Evolutionary conservation across 2,113 vertebrate genomes (phyloP), one percentile per base, ranked within the genome.

Genomic region (Melozone crissalis): DNA sequence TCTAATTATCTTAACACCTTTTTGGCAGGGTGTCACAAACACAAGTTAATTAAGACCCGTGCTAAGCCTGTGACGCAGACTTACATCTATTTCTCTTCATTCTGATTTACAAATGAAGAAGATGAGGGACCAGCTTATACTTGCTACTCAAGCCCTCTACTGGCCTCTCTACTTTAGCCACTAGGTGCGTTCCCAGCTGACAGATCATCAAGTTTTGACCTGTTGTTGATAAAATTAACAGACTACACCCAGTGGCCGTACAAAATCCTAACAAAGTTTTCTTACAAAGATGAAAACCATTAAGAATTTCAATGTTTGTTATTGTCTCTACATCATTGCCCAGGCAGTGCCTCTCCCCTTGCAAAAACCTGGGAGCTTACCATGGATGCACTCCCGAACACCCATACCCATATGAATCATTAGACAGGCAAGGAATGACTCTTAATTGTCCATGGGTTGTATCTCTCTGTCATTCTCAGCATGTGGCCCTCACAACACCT

Each of bases 1-100:
- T 75, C 73, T 90, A 95, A 93, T 93, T 86, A 92, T 59, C 59
- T 55, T 75, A 63, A 75, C 91, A 95, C 93, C 83, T 92, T 95
- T 94, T 58, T 1, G 0, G 83, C 79, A 58, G 65, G 18, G 13
- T 90, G 61, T 68, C 66, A 86, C 41, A 77, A 89, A 57, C 57
- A 81, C 19, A 37, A 77, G 68, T 81, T 76, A 95, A 92, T 93
- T 94, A 89, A 85, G 46, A 26, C 44, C 54, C 0, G 0, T 52
- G 62, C 47, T 78, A 83, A 43, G 24, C 16, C 30, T 19, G 9
- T 66, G 66, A 76, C 78, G 67, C 15, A 28, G 51, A 84, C 16
- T 39, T 84, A 74, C 9, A 72, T 24, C 52, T 90, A 46, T 59
- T 83, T 63, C 27, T 81, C 47, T 77, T 58, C n/a, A 43, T 73